Base-by-base conservation (phyloP, 2,888 invertebrate species). In the Girardia tigrina region DNA sequence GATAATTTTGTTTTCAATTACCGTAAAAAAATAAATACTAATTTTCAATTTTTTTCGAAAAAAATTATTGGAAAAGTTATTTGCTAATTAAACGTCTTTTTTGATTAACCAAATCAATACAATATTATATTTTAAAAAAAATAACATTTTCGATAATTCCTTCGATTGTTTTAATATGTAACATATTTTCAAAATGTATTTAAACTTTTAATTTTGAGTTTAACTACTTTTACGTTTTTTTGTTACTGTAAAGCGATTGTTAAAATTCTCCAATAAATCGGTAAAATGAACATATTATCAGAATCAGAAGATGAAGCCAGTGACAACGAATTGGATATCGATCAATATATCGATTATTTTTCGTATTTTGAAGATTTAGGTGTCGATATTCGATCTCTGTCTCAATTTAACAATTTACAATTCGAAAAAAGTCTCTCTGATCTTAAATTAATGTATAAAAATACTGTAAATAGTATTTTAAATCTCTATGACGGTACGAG, bases 161-260 rank as follows among this genome's bases (percentile, higher is more conserved):
- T n/a, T n/a, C n/a, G n/a, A n/a, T n/a, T 56, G 56, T 56, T 56
- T 56, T 56, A 56, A 56, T 56, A 56, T 56, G 56, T 56, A 56
- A 56, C n/a, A 56, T 56, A 56, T 56, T 8, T 56, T 56, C 23
- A 56, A 56, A 20, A 56, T 56, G 23, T 8, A 56, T 56, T 56
- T 56, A 56, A 56, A 56, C 56, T 56, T 56, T n/a, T 2, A 56
- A 12, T 56, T 56, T 56, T 56, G 4, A n/a, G n/a, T n/a, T n/a
- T n/a, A n/a, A n/a, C n/a, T n/a, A n/a, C n/a, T n/a, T n/a, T n/a
- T n/a, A n/a, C n/a, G n/a, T n/a, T n/a, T n/a, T n/a, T n/a, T n/a
- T n/a, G n/a, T n/a, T n/a, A n/a, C n/a, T n/a, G n/a, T n/a, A n/a
- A n/a, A n/a, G n/a, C n/a, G n/a, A n/a, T n/a, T n/a, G n/a, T n/a